Base-by-base conservation (phyloP, 1,140 invertebrate species). In the Meloidogyne hapla region DNA sequence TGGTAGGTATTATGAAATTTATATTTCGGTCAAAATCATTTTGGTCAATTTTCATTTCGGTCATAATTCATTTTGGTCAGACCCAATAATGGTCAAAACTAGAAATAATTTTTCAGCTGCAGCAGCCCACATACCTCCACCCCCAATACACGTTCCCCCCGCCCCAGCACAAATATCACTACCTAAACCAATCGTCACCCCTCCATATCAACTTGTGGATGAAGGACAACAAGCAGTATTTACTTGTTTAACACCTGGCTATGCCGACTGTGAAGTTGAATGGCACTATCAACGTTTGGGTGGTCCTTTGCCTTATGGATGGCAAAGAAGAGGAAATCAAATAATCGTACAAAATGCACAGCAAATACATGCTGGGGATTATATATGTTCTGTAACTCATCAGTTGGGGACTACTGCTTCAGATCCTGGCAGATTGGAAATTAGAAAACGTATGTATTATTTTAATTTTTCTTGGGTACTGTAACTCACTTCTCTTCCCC, bases 271-370 rank as follows among this genome's bases (percentile, higher is more conserved):
- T 69, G 86, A 86, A 61, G 85, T 86, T 62, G 79, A 80, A 13
- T 86, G 86, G 86, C 85, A 87, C 62, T 86, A 83, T 28, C 77
- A 87, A 28, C 72, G 81, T 10, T 48, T 87, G 33, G 82, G 82
- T 64, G 83, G 84, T 33, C 80, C 83, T 42, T 77, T 86, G 33
- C 85, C 85, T 2, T 80, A 81, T 26, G 85, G 86, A 25, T 85
- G 83, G 69, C 77, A 85, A 56, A 71, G 77, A 25, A 67, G 79
- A 13, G 86, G 86, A 66, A 86, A 86, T 69, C 81, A 84, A 42
- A 79, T 86, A 18, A 79, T 81, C 40, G 87, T 86, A 45, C 85
- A 84, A 38, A 48, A 74, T 64, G 83, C 81, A 15, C 74, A 85
- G 45, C 69, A 79, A 15, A 76, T 79, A 15, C 83, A 86, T 65